phyloP scores from a whole-genome alignment of 2,113 vertebrate species.

The Mohoua ochrocephala region DNA sequence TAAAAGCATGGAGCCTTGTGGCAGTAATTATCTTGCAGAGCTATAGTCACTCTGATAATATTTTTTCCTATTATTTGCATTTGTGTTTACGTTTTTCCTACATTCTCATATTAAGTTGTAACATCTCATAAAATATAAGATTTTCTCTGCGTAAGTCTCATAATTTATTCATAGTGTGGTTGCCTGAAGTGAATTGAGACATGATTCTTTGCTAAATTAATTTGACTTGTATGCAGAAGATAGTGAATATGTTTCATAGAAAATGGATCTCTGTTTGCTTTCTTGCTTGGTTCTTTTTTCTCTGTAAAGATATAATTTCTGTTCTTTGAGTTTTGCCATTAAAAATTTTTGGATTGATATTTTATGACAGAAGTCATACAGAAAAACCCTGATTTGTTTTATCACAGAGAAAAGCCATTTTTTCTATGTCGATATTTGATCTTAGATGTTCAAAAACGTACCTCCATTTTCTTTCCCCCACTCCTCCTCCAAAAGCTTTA shows the following conservation, averaged over 20 bases:
- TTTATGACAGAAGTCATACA: conserved; percentile 10
- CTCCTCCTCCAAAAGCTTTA: not conserved
- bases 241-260: not conserved
- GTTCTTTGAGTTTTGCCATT: not conserved
- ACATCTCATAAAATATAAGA: not conserved
- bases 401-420: not conserved
- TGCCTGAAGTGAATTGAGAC: not conserved
- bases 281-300: not conserved
- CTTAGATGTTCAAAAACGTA: not conserved
- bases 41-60: not conserved
- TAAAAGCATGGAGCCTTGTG: not conserved
- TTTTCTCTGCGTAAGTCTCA: not conserved
- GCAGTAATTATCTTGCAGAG: not conserved
- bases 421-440: not conserved
- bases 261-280: not conserved
- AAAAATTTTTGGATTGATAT: not conserved
- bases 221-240: not conserved
- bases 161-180: not conserved
- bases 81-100: not conserved
- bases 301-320: not conserved
- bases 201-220: not conserved
- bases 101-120: not conserved
- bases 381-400: not conserved
- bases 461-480: not conserved
- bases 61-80: not conserved